These are phyloP conservation scores for Acrobeloides nanus DNA, from an alignment of 2,888 invertebrate genomes.

Conservation along the genomic window DNA sequence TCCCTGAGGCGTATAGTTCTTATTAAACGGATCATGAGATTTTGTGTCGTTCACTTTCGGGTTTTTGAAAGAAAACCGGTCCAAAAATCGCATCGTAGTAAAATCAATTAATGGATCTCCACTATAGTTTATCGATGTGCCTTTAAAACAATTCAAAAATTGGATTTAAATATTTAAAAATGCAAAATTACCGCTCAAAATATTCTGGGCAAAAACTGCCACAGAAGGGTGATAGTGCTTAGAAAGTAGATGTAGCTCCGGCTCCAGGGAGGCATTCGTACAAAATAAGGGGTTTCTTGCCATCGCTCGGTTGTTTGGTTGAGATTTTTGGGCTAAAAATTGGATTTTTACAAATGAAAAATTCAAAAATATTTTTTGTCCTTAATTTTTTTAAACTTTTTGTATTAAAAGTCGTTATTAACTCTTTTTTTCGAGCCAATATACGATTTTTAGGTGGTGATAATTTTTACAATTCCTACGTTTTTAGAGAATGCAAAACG, in stretches of 20 bases:
- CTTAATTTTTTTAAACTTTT: too few relatives aligned
- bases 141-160: conserved; percentile 14
- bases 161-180: not conserved
- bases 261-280: too few relatives aligned
- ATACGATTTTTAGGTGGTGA: too few relatives aligned
- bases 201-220: conserved; percentile 72
- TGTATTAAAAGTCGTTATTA: too few relatives aligned
- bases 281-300: too few relatives aligned
- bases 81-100: conserved; percentile 78
- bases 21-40: conserved; percentile 17
- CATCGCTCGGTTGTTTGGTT: too few relatives aligned
- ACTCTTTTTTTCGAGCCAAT: too few relatives aligned
- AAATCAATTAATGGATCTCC: conserved; percentile 92
- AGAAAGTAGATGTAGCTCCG: conserved; percentile 69
- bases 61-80: conserved; percentile 90
- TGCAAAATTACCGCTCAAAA: conserved; percentile 55
- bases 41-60: conserved; percentile 55
- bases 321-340: too few relatives aligned
- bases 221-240: conserved; percentile 85
- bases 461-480: too few relatives aligned
- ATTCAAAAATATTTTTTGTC: too few relatives aligned
- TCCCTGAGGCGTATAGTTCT: conserved; percentile 25
- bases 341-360: too few relatives aligned
- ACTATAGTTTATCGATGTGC: conserved; percentile 63
- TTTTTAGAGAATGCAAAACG: too few relatives aligned